Evolutionary conservation across 2,113 vertebrate species (phyloP).

Genomic region (Calonectris borealis): DNA sequence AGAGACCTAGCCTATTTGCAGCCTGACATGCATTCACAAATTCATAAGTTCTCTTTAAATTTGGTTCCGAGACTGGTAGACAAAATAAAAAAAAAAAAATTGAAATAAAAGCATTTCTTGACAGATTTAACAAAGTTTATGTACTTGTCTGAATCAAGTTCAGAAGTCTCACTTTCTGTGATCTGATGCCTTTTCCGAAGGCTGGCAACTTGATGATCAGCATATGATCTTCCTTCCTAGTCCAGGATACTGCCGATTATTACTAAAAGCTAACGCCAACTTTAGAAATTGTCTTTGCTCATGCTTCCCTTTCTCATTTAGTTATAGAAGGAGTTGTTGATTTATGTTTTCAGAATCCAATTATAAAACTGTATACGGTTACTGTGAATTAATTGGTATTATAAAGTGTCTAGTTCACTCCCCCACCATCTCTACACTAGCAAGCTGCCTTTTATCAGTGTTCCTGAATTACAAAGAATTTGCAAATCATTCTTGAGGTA

Average conservation of each 20-base stretch:
- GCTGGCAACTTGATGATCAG: neutral
- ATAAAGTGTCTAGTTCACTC: neutral
- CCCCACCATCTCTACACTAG: neutral
- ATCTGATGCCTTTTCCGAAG: neutral
- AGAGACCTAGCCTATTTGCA: neutral
- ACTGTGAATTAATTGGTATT: neutral
- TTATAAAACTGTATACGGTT: neutral
- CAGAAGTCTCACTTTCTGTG: neutral
- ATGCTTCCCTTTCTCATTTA: neutral
- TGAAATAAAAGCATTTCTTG: neutral
- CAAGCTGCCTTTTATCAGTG: neutral
- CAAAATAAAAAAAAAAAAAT: no score
- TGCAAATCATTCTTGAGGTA: neutral
- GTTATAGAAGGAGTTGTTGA: neutral
- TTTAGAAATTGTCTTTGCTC: neutral
- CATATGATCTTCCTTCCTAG: neutral
- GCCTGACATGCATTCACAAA: neutral
- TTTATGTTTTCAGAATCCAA: neutral
- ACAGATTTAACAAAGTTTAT: neutral
- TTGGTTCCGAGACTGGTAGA: neutral
- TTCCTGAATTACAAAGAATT: neutral
- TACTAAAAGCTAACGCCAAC: neutral
- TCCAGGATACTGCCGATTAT: no score
- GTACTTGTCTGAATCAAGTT: neutral
- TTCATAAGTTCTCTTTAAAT: neutral